Base-by-base conservation (phyloP, 2,797 vertebrate genomes). In the Pampus argenteus region DNA sequence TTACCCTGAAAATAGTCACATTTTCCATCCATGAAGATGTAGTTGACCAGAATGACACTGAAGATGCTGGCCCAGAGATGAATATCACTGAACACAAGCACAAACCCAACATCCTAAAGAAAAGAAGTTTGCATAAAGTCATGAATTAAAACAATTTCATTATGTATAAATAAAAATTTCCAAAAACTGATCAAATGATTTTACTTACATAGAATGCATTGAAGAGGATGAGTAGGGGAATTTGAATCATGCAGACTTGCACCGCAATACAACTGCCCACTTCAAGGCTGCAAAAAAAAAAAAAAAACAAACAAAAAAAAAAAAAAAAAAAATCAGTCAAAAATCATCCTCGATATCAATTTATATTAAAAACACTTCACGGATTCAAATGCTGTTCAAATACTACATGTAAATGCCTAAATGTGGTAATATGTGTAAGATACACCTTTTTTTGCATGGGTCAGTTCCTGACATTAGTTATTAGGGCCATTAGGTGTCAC, bases 221-320 rank as follows among this genome's bases (percentile, higher is more conserved):
- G 91, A 98, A 98, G 67, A 98, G 92, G 73, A 96, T 93, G 71
- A 97, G 89, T 64, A 98, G 89, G 1, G 97, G 97, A 34, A 98
- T 97, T 91, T 98, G 97, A 42, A 97, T 91, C 96, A 97, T 97
- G 91, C 96, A 97, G 64, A 98, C 97, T 82, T 98, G 97, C 42
- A 97, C 96, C 0, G 97, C 97, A 0, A 97, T 96, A 76, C 96
- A 96, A 50, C 94, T 97, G 55, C 97, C 96, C 0, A 97, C 97
- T 85, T 98, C 96, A 22, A 97, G 94, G 84, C 96, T 98, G 85
- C 1, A 76, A n/a, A n/a, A n/a, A n/a, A n/a, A n/a, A n/a, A n/a
- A n/a, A n/a, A n/a, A n/a, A n/a, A n/a, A n/a, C n/a, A n/a, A n/a
- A n/a, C n/a, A n/a, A n/a, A n/a, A n/a, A n/a, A n/a, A n/a, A n/a